phyloP scores from a whole-genome alignment of 2,797 vertebrate species.

The Austrolebias charrua region DNA sequence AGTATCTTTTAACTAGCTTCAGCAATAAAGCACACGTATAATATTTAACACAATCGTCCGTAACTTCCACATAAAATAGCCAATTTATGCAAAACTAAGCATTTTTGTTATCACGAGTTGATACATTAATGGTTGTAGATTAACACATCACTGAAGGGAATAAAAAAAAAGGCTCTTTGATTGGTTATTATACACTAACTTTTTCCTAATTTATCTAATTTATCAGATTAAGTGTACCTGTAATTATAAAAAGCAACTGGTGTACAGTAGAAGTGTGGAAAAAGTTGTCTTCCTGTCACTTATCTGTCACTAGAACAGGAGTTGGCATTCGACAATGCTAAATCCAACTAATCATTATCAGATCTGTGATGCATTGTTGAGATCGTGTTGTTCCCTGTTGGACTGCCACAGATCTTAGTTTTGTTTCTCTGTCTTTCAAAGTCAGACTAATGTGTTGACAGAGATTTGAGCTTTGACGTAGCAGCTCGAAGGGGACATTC shows the following conservation, averaged over 20 bases:
- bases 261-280: too few relatives aligned
- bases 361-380: background rate
- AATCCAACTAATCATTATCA: constrained; percentile 2
- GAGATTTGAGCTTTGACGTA: constrained; percentile 22
- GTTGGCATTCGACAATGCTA: background rate
- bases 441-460: background rate
- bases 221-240: background rate
- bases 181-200: background rate
- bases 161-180: background rate
- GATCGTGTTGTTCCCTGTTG: background rate
- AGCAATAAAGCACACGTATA: too few relatives aligned
- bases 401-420: background rate
- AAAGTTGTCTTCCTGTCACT: background rate
- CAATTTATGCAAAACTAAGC: too few relatives aligned
- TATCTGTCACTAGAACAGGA: background rate
- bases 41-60: too few relatives aligned
- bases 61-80: too few relatives aligned
- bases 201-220: too few relatives aligned
- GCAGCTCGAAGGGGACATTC: constrained; percentile 10
- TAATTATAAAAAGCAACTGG: background rate
- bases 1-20: too few relatives aligned
- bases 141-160: background rate
- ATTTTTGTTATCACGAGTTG: too few relatives aligned
- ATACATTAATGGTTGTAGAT: too few relatives aligned
- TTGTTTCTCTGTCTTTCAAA: background rate